phyloP scores from a whole-genome alignment of 2,888 invertebrate species.

The Monoplex corrugatus region DNA sequence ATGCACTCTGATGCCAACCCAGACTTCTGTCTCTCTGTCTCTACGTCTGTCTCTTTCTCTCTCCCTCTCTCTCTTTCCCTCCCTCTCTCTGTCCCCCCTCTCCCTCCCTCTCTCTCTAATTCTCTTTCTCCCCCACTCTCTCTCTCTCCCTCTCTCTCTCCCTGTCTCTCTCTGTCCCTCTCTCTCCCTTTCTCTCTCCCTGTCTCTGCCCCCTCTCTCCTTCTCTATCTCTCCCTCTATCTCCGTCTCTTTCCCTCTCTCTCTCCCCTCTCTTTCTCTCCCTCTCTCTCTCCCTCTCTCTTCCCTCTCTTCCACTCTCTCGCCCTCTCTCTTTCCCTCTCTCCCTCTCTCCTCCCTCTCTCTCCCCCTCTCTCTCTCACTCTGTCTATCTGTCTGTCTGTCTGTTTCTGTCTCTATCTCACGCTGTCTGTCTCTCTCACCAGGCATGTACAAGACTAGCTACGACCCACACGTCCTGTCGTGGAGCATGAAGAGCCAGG shows the following conservation, averaged over 20 bases:
- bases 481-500: slow-evolving; percentile 71
- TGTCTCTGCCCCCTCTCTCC: background rate
- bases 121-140: too few species aligned
- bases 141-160: background rate
- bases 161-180: background rate
- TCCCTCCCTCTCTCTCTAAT: too few species aligned
- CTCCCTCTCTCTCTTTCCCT: background rate
- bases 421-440: background rate
- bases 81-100: too few species aligned
- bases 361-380: too few species aligned
- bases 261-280: too few species aligned
- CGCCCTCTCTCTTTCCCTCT: background rate
- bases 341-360: too few species aligned
- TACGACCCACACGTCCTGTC: slow-evolving; percentile 76
- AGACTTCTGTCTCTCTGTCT: too few species aligned
- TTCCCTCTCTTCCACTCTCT: background rate
- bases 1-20: too few species aligned
- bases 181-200: background rate
- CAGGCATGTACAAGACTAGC: slow-evolving; percentile 78
- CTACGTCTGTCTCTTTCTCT: too few species aligned
- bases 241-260: too few species aligned
- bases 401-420: background rate
- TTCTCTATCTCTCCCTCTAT: background rate
- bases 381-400: slow-evolving; percentile 19
- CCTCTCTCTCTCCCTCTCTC: background rate